Conservation (phyloP, 2,888 invertebrate species). For the Lepidochitona cinerea region DNA sequence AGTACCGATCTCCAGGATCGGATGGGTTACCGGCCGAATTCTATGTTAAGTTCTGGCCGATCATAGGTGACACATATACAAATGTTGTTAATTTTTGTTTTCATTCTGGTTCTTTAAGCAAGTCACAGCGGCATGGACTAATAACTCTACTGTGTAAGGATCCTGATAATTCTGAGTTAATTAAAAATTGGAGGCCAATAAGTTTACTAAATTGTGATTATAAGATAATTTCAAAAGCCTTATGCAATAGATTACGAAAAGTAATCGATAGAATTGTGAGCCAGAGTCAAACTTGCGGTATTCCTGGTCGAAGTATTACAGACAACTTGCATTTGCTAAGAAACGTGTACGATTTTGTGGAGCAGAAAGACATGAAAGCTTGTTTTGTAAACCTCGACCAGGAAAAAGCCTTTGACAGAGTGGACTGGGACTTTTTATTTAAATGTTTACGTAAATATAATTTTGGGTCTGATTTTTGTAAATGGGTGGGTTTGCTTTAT, state of each 20-base stretch:
- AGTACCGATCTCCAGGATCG: background rate
- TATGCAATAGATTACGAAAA: too few relatives aligned
- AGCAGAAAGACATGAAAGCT: slow-evolving; percentile 29
- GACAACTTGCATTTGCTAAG: slow-evolving; percentile 36
- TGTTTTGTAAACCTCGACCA: slow-evolving; percentile 39
- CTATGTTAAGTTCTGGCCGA: background rate
- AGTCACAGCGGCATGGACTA: slow-evolving; percentile 15
- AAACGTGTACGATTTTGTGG: slow-evolving; percentile 31
- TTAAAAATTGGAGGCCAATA: slow-evolving; percentile 41
- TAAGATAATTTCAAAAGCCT: slow-evolving; percentile 36
- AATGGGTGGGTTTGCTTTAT: slow-evolving; percentile 38
- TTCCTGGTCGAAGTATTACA: slow-evolving; percentile 35
- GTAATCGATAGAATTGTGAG: slow-evolving; percentile 28
- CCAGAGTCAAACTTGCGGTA: slow-evolving; percentile 35
- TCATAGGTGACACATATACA: background rate
- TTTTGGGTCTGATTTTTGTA: slow-evolving; percentile 31
- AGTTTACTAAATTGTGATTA: slow-evolving; percentile 38
- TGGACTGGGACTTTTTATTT: slow-evolving; percentile 34
- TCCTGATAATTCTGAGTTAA: slow-evolving; percentile 14
- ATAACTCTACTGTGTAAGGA: slow-evolving; percentile 38
- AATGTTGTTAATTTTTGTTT: background rate
- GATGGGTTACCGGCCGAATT: too few relatives aligned
- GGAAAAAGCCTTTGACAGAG: slow-evolving; percentile 43
- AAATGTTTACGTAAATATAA: slow-evolving; percentile 30
- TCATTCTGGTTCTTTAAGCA: background rate